phyloP scores from a whole-genome alignment of 2,888 invertebrate species.

The Psococerastis gibbosa region DNA sequence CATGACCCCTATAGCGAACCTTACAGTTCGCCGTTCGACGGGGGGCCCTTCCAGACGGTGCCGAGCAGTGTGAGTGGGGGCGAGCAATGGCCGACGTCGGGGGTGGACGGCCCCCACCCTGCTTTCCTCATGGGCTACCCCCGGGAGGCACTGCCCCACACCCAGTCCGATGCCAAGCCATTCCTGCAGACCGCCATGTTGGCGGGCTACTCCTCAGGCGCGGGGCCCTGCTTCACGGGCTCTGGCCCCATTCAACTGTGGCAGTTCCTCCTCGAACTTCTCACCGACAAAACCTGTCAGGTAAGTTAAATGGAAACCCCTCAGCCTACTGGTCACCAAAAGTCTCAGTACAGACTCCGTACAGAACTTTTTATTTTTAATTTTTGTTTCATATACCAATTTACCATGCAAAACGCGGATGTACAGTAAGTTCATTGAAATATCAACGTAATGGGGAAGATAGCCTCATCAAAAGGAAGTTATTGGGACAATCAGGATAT shows the following conservation, averaged over 20 bases:
- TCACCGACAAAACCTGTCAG: constrained; percentile 94
- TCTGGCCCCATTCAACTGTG: constrained; percentile 95
- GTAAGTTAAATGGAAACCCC: no score
- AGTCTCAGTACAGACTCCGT: no score
- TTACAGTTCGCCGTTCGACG: constrained; percentile 37
- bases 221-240: constrained; percentile 47
- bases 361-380: no score
- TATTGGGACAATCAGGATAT: no score
- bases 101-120: constrained; percentile 14
- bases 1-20: constrained; percentile 31
- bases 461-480: no score
- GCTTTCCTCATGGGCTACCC: constrained; percentile 21
- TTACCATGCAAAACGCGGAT: no score
- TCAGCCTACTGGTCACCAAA: no score
- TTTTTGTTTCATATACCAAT: no score
- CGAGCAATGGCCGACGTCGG: constrained; percentile 14
- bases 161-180: constrained; percentile 30
- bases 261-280: constrained; percentile 88
- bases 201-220: constrained; percentile 30
- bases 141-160: constrained; percentile 19
- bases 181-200: constrained; percentile 35
- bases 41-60: constrained; percentile 54
- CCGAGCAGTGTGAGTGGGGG: constrained; percentile 31
- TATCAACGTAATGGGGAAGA: no score
- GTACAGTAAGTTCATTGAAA: no score